Conservation (phyloP, 1,140 invertebrate species). For the Anastrepha ludens region DNA sequence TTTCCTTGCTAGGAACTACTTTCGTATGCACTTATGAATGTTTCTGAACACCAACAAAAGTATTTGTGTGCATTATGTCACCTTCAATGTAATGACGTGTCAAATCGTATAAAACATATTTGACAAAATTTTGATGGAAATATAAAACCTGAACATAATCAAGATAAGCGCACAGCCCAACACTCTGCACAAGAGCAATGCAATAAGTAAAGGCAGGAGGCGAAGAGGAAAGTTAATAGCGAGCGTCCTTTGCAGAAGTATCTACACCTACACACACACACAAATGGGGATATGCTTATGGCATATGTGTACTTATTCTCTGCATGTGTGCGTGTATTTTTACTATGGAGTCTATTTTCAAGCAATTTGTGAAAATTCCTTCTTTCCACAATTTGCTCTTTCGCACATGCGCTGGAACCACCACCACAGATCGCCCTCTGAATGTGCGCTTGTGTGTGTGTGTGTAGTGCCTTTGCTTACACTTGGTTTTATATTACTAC, state of each 20-base stretch:
- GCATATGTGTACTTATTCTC: background rate
- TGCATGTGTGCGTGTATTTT: background rate
- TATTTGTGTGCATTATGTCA: constrained; percentile 53
- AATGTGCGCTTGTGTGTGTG: background rate
- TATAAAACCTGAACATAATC: constrained; percentile 62
- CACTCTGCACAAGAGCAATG: background rate
- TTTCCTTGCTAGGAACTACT: background rate
- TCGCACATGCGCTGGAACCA: background rate
- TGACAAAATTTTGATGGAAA: constrained; percentile 68
- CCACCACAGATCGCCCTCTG: background rate
- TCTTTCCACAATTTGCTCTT: background rate
- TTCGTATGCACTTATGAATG: background rate
- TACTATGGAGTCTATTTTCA: constrained; percentile 11
- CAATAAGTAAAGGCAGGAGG: background rate
- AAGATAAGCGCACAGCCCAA: constrained; percentile 26
- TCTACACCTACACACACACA: too few species aligned
- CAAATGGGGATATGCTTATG: too few species aligned
- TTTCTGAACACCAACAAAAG: background rate
- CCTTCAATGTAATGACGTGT: constrained; percentile 65
- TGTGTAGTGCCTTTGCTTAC: background rate
- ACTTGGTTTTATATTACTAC: background rate
- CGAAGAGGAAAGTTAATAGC: background rate
- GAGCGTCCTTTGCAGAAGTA: background rate
- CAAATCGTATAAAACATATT: constrained; percentile 62
- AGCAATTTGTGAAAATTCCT: constrained; percentile 29